Percentiles rank a stretch among this genome's conserved stretches.
Conservation (phyloP, 2,888 invertebrate genomes). For the Synergus japonicus region DNA sequence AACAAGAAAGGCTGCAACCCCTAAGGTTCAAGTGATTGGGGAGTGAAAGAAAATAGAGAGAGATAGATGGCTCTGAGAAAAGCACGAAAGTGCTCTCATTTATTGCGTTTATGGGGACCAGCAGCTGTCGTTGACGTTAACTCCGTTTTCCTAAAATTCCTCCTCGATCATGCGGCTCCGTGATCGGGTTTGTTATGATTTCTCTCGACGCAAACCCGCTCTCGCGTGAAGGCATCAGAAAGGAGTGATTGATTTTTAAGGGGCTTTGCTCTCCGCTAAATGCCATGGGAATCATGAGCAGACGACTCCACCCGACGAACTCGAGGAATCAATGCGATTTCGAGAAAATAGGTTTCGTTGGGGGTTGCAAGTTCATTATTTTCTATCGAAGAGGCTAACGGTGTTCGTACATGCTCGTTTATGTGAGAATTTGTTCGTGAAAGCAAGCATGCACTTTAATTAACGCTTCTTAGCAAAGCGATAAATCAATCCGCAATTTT, state of each 20-base stretch:
- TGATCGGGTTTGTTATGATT: constrained; percentile 33
- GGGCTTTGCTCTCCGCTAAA: constrained; percentile 8
- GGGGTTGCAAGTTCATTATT: constrained; percentile 32
- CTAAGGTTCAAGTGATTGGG: not conserved
- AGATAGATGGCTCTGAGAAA: constrained; percentile 27
- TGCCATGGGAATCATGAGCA: constrained; percentile 1
- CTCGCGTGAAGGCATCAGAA: not conserved
- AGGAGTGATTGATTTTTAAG: constrained; percentile 29
- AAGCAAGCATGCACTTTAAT: constrained; percentile 15
- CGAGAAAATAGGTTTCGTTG: constrained; percentile 27
- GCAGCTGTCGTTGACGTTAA: constrained; percentile 68
- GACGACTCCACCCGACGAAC: not conserved
- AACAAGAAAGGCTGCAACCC: constrained; percentile 5
- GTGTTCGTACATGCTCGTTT: constrained; percentile 8
- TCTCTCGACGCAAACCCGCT: not conserved
- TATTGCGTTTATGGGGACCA: constrained; percentile 65
- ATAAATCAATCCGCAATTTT: constrained; percentile 5
- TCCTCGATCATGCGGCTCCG: constrained; percentile 12
- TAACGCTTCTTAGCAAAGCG: constrained; percentile 1
- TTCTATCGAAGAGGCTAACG: not conserved
- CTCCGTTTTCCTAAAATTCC: constrained; percentile 52
- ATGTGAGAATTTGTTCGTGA: constrained; percentile 5
- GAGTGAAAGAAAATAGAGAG: constrained; percentile 19
- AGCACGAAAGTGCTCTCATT: constrained; percentile 59
- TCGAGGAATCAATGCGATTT: constrained; percentile 20